These are phyloP conservation scores for Eurytoma adleriae DNA, from an alignment of 2,888 invertebrate species.

Conservation along the genomic window DNA sequence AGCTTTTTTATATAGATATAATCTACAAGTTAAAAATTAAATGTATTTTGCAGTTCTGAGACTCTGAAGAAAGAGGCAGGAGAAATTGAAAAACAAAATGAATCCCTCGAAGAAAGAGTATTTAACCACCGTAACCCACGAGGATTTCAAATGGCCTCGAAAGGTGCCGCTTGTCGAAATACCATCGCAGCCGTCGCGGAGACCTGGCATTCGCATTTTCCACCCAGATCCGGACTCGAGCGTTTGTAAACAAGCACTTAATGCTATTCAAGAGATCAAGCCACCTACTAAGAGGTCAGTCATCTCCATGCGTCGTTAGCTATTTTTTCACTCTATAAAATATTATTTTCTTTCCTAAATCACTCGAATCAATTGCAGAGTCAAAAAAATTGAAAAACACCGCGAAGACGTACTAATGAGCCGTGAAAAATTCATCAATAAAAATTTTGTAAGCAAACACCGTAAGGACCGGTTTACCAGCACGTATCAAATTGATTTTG, in stretches of 20 bases:
- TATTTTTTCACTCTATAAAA: no score
- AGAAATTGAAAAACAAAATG: no score
- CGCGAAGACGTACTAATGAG: slow-evolving; percentile 13
- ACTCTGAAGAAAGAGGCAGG: no score
- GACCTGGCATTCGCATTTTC: slow-evolving; percentile 72
- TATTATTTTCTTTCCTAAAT: no score
- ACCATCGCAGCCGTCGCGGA: slow-evolving; percentile 80
- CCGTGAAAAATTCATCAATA: slow-evolving; percentile 27
- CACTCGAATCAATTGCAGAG: neutral
- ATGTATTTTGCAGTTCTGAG: no score
- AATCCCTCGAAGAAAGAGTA: slow-evolving; percentile 7
- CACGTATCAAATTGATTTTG: slow-evolving; percentile 81
- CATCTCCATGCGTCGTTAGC: neutral
- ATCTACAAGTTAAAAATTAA: no score
- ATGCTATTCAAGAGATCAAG: neutral
- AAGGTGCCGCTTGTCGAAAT: slow-evolving; percentile 79
- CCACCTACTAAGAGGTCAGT: neutral
- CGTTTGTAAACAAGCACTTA: neutral
- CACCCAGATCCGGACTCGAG: neutral
- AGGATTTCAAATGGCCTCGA: slow-evolving; percentile 81
- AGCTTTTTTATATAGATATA: no score
- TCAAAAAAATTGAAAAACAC: neutral
- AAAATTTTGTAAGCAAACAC: neutral
- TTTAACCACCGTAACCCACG: slow-evolving; percentile 77
- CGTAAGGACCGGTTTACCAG: slow-evolving; percentile 75